Evolutionary conservation across 1,140 invertebrate genomes (phyloP), one percentile per base, ranked within the genome.

Genomic region (Aphidius gifuensis): DNA sequence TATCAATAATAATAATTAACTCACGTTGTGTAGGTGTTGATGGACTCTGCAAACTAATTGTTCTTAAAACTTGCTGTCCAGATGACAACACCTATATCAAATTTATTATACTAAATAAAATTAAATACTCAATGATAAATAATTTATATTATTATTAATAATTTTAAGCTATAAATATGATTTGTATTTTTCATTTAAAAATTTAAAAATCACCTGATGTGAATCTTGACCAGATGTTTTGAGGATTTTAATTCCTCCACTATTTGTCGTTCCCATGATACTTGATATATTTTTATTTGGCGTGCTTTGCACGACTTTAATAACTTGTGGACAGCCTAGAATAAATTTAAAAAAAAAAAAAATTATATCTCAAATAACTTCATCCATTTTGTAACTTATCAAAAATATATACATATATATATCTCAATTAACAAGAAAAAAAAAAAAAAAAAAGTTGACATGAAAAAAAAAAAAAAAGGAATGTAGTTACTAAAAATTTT

Each of bases 251-350:
- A 84, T 70, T 63, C 80, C 76, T 62, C 78, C 77, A 61, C 78
- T 50, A 71, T 81, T 79, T 68, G 79, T 71, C 16, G 80, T 72
- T 65, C 79, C 78, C 67, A 83, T 77, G 65, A 83, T 79, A 49
- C 79, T 72, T 68, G 74, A 74, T 44, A 84, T 69, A 63, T 73
- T 58, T 69, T 83, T 84, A 51, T 80, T 81, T 49, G 80, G 71
- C 46, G 81, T 73, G 61, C 81, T 82, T 64, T 86, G 85, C 46
- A 87, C 82, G 43, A 87, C 80, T 72, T 88, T 87, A 51, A 87
- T 85, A 71, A 87, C 82, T 78, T 88, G 87, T 54, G 85, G 84
- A 70, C 86, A 84, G 43, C 85, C 85, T 86, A 70, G 40, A 81
- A 81, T 60, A 55, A 66, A 65, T 68, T 32, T 69, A 68, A 69